Conservation (phyloP, 2,113 vertebrate genomes). For the Stictonetta naevosa region DNA sequence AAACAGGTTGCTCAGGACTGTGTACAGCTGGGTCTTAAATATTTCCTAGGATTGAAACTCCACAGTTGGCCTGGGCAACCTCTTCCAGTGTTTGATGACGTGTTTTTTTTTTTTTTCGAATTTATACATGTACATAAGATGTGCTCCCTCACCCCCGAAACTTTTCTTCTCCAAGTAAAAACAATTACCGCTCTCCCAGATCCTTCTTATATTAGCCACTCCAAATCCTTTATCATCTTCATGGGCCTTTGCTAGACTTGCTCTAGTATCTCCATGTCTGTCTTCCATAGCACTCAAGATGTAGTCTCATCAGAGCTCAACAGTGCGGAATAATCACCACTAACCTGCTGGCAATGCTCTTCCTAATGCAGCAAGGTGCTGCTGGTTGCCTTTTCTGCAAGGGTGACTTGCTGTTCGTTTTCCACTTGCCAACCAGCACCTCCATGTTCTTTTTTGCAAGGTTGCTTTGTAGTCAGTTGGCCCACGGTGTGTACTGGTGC, state of each 20-base stretch:
- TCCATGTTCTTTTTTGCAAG: background rate
- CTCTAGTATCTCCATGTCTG: background rate
- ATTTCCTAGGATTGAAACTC: background rate
- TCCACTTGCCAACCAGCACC: background rate
- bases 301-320: background rate
- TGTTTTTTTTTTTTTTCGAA: background rate
- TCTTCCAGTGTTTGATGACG: background rate
- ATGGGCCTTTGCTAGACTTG: background rate
- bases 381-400: background rate
- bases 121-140: background rate
- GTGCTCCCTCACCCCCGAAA: background rate
- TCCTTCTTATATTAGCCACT: background rate
- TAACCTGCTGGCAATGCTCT: background rate
- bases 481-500: background rate
- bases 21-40: too few species aligned
- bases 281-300: background rate
- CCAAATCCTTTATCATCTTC: background rate
- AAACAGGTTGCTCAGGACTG: too few species aligned
- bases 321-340: rapidly evolving
- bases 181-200: background rate
- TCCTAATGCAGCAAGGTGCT: background rate
- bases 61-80: background rate
- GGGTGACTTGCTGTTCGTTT: background rate
- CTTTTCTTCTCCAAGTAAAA: background rate
- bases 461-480: background rate